Percentiles rank a stretch among this genome's conserved stretches.
phyloP scores from a whole-genome alignment of 2,888 invertebrate genomes.

The Escarpia spicata region DNA sequence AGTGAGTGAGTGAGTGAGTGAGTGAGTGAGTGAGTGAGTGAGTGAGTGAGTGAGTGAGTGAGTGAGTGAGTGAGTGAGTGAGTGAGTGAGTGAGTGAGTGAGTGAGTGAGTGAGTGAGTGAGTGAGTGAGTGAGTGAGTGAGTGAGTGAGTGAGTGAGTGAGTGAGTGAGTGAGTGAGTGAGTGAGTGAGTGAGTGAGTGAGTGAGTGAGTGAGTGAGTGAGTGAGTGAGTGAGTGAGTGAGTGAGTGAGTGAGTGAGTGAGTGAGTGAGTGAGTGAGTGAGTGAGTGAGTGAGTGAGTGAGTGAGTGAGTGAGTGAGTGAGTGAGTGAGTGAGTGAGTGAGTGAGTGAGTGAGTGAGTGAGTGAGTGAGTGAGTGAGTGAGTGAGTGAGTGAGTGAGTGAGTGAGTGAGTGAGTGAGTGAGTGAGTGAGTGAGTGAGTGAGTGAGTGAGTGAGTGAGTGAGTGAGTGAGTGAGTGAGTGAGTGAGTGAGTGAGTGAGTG shows the following conservation, averaged over 20 bases:
- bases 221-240: too few species aligned
- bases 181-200: not conserved
- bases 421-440: too few species aligned
- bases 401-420: too few species aligned
- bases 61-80: conserved; percentile 29
- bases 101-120: conserved; percentile 37
- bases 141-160: conserved; percentile 37
- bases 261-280: too few species aligned
- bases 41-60: conserved; percentile 24
- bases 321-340: conserved; percentile 19
- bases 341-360: too few species aligned
- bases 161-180: conserved; percentile 33
- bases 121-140: conserved; percentile 34
- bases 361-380: too few species aligned
- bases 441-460: not conserved
- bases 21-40: conserved; percentile 34
- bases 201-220: too few species aligned
- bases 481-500: not conserved
- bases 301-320: too few species aligned
- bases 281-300: not conserved
- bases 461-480: not conserved
- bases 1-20: conserved; percentile 26
- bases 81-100: conserved; percentile 31
- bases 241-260: too few species aligned
- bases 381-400: not conserved